Evolutionary conservation across 2,888 invertebrate species (phyloP), one percentile per base, ranked within the genome.

Genomic region (Lamellibrachia columna): DNA sequence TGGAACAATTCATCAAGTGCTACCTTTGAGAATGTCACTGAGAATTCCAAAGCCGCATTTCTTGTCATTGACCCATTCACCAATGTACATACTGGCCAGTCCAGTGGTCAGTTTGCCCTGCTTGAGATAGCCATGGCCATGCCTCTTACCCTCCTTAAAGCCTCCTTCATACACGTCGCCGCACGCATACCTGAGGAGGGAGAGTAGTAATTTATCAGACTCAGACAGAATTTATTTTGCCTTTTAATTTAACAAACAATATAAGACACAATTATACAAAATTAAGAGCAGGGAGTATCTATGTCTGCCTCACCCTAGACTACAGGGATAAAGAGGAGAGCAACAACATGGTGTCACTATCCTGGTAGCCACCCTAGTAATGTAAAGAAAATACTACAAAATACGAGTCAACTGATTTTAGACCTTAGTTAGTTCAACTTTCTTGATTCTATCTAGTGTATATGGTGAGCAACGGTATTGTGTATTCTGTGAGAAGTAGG

Each of bases 11-110:
- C 75, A 2, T 75, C 60, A 55, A 9, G 8, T 90, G 93, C 60
- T 53, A 97, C 97, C 98, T 95, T 97, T 98, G 53, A 98, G 97
- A 92, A 98, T 98, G 95, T 98, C 98, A 95, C 98, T 98, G 97
- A 98, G 98, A 0, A 99, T 98, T 0, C 98, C 98, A 95, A 99
- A 99, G 0, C 99, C 99, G 94, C 98, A 98, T 94, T 98, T 98
- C 2, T 97, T 97, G 52, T 98, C 98, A 92, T 97, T 97, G 22
- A 97, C 97, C 98, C 98, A 99, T 95, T 98, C 98, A 0, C 99
- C 99, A n/a, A 98, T 98, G 96, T 98, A 99, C 94, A 98, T 97
- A 0, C 98, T 98, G 92, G 93, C 94, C 75, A 91, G 75, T 58
- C 75, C 94, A 1, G 98, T 97, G 0, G 98, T 97, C 95, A 98